phyloP scores from a whole-genome alignment of 2,888 invertebrate genomes.

The Phytoseiulus persimilis region DNA sequence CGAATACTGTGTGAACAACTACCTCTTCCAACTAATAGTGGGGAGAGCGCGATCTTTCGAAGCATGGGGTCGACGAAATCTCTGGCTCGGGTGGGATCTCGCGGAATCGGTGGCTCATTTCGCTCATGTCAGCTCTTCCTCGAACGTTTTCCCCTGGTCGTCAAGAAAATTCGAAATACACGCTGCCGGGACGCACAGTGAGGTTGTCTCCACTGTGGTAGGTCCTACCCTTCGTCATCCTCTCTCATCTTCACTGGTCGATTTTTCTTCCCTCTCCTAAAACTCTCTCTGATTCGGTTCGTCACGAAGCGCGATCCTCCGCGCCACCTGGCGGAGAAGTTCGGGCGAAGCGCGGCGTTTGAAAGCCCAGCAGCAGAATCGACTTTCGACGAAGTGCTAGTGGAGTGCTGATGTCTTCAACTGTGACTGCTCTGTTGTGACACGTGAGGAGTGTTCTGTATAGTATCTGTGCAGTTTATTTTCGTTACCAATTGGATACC shows the following conservation, averaged over 20 bases:
- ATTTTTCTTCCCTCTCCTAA: background rate
- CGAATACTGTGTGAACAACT: background rate
- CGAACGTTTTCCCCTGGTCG: too few relatives aligned
- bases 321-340: slow-evolving; percentile 36
- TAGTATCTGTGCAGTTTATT: background rate
- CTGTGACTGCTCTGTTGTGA: background rate
- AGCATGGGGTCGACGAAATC: background rate
- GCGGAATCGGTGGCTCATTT: too few relatives aligned
- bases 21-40: background rate
- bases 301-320: background rate
- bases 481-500: background rate
- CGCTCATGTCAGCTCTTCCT: too few relatives aligned
- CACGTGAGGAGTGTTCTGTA: background rate
- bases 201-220: background rate
- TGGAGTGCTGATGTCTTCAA: background rate
- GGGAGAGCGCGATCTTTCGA: background rate
- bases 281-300: background rate
- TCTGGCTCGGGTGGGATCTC: background rate
- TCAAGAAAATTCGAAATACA: background rate
- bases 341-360: slow-evolving; percentile 34
- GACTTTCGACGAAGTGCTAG: background rate
- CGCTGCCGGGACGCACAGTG: background rate
- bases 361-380: slow-evolving; percentile 31
- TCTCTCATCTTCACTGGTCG: background rate
- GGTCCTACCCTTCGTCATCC: background rate